phyloP scores from a whole-genome alignment of 2,113 vertebrate species.

The Tupaia tana region DNA sequence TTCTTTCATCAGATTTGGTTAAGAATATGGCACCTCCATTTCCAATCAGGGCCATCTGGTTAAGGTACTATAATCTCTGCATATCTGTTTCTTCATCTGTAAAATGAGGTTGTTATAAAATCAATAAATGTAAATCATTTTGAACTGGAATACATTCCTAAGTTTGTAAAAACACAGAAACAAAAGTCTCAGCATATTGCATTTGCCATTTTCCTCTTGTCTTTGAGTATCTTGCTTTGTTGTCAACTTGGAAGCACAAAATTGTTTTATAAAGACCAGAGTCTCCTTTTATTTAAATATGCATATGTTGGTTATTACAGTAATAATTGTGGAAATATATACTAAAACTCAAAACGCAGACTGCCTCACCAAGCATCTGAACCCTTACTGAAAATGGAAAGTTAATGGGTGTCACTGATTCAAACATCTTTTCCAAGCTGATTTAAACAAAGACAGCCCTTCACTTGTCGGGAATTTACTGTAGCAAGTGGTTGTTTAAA shows the following conservation, averaged over 20 bases:
- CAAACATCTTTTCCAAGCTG: constrained; percentile 34
- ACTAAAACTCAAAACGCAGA: not conserved
- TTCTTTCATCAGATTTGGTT: not conserved
- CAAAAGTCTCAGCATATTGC: not conserved
- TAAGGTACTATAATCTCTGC: not conserved
- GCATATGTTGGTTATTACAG: not conserved
- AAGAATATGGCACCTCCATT: not conserved
- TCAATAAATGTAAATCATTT: not conserved
- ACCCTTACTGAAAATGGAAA: constrained; percentile 42
- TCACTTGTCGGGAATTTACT: constrained; percentile 36
- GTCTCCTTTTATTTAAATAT: not conserved
- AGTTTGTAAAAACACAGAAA: not conserved
- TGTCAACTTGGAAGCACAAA: not conserved
- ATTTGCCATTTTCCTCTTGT: not conserved
- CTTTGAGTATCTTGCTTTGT: not conserved
- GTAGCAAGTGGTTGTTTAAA: constrained; percentile 70
- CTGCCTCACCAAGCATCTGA: not conserved
- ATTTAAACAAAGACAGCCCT: constrained; percentile 45
- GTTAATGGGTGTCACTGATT: constrained; percentile 4
- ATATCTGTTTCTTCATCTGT: not conserved
- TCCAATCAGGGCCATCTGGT: not conserved
- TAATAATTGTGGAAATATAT: not conserved
- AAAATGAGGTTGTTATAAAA: not conserved
- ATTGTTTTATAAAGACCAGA: not conserved
- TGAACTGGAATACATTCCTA: not conserved